A percentile compares a stretch with the other conserved stretches of the same genome.
These are phyloP conservation scores for Spatulosminthurus flaviceps DNA, from an alignment of 2,888 invertebrate genomes.

Conservation along the genomic window DNA sequence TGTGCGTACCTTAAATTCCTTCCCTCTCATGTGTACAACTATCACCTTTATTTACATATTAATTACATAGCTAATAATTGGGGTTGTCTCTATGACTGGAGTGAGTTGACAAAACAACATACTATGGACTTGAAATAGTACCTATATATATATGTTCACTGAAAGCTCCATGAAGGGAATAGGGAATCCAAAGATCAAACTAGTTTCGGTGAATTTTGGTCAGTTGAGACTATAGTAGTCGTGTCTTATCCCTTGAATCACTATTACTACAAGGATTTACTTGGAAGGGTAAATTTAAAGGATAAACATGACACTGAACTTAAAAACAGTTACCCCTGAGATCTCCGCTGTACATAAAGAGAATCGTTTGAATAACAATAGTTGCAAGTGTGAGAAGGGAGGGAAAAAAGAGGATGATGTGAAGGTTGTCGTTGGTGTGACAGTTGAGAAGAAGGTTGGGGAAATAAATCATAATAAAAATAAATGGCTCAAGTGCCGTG, in stretches of 20 bases:
- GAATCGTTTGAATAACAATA: conserved; percentile 7
- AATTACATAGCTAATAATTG: too few species aligned
- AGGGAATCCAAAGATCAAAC: too few species aligned
- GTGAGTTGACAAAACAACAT: too few species aligned
- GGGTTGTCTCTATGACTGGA: too few species aligned
- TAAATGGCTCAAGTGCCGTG: conserved; percentile 42
- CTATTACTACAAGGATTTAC: background rate
- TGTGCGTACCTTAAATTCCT: too few species aligned
- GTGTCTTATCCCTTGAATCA: background rate
- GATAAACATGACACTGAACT: background rate
- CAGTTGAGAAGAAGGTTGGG: background rate
- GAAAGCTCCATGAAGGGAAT: too few species aligned
- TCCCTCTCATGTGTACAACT: too few species aligned
- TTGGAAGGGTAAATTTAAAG: background rate
- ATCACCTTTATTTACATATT: too few species aligned
- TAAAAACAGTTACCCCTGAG: background rate
- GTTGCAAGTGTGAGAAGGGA: background rate
- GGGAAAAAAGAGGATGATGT: background rate
- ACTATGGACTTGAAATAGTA: too few species aligned
- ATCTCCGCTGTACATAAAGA: background rate
- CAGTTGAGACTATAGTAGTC: too few species aligned
- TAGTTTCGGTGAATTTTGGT: too few species aligned
- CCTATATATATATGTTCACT: too few species aligned
- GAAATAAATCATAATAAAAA: background rate
- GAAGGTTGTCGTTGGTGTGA: background rate